phyloP scores from a whole-genome alignment of 2,797 vertebrate species.

The Acrossocheilus wenchowensis region DNA sequence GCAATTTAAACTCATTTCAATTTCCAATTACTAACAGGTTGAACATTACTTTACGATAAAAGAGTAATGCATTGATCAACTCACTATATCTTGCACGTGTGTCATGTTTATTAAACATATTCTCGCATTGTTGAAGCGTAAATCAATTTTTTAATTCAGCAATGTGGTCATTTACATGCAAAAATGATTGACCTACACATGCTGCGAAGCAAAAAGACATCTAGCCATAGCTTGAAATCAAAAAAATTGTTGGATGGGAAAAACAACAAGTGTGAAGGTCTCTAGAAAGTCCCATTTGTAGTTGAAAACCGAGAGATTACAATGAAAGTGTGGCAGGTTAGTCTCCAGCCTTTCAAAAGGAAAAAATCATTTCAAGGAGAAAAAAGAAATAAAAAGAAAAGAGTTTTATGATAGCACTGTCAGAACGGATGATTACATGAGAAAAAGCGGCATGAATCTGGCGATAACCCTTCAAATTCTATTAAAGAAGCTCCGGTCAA shows the following conservation, averaged over 20 bases:
- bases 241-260: not conserved
- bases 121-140: slow-evolving; percentile 28
- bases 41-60: slow-evolving; percentile 56
- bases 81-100: slow-evolving; percentile 16
- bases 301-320: slow-evolving; percentile 65
- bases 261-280: not conserved
- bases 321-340: slow-evolving; percentile 57
- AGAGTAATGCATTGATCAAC: slow-evolving; percentile 55
- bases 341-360: slow-evolving; percentile 59
- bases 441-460: slow-evolving; percentile 53
- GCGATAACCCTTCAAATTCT: slow-evolving; percentile 74
- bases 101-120: slow-evolving; percentile 58
- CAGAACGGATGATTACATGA: slow-evolving; percentile 72
- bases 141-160: slow-evolving; percentile 41
- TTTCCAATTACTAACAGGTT: slow-evolving; percentile 67
- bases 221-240: not conserved
- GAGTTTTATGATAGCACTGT: slow-evolving; percentile 65
- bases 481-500: slow-evolving; percentile 71
- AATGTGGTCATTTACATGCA: slow-evolving; percentile 39
- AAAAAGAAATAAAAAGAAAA: slow-evolving; percentile 68
- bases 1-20: slow-evolving; percentile 69
- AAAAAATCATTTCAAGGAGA: slow-evolving; percentile 70
- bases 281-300: slow-evolving; percentile 47
- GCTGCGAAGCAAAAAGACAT: not conserved
- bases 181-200: slow-evolving; percentile 1